phyloP scores from a whole-genome alignment of 2,888 invertebrate species.

The Schizaphis graminum region DNA sequence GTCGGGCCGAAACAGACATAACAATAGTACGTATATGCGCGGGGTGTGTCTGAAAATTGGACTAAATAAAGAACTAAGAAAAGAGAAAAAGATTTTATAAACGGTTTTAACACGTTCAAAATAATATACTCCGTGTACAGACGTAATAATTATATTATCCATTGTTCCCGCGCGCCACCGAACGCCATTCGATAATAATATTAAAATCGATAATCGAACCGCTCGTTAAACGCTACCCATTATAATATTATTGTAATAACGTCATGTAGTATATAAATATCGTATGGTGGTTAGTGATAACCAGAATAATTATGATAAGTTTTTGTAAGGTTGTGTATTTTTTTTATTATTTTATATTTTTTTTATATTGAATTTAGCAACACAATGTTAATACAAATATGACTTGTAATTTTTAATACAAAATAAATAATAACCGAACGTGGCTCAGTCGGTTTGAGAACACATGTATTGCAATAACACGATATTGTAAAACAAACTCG shows the following conservation, averaged over 20 bases:
- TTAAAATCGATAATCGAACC: not conserved
- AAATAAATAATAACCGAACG: too few species aligned
- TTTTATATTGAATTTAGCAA: too few species aligned
- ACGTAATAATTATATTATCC: not conserved
- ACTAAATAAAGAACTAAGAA: not conserved
- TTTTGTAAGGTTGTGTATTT: too few species aligned
- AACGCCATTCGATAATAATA: not conserved
- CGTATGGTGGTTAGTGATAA: too few species aligned
- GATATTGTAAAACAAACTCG: too few species aligned
- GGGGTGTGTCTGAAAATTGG: not conserved
- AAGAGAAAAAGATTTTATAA: not conserved
- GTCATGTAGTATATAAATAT: too few species aligned
- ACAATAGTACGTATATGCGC: not conserved
- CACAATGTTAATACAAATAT: too few species aligned
- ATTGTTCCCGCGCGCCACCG: not conserved
- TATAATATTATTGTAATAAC: not conserved
- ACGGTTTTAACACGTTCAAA: not conserved
- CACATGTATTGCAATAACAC: too few species aligned
- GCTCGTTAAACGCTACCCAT: not conserved
- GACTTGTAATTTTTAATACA: too few species aligned
- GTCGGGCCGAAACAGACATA: not conserved
- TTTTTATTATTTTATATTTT: too few species aligned
- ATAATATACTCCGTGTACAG: not conserved
- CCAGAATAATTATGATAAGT: too few species aligned
- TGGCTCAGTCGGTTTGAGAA: too few species aligned